Evolutionary conservation across 53 echinoderm and acorn worm species (phyloP).

Genomic region (Crossaster papposus): DNA sequence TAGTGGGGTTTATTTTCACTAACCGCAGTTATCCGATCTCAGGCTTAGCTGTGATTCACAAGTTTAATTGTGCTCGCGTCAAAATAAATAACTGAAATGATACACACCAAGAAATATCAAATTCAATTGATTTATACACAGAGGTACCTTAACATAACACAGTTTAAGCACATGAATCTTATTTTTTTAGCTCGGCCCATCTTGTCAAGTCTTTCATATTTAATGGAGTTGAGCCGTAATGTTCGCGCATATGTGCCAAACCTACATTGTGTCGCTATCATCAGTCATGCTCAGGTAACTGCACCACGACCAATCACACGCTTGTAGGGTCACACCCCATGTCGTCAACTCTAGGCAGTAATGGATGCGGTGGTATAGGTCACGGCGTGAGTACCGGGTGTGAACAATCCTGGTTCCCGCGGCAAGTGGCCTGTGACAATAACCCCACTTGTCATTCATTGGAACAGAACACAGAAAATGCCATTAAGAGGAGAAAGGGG

Average conservation of each 20-base stretch:
- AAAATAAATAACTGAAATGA: not conserved
- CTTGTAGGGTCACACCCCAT: conserved; percentile 24
- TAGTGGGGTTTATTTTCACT: not conserved
- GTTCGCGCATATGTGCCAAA: not conserved
- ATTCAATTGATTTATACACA: not conserved
- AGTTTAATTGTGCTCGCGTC: not conserved
- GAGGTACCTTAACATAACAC: not conserved
- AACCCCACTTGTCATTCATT: conserved; percentile 21
- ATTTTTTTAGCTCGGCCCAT: not conserved
- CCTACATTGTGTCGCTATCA: not conserved
- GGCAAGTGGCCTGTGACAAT: conserved; percentile 36
- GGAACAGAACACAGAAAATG: not conserved
- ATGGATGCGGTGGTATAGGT: conserved; percentile 13
- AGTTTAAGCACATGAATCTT: not conserved
- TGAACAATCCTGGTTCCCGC: conserved; percentile 15
- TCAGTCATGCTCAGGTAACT: not conserved
- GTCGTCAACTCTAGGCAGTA: conserved; percentile 1
- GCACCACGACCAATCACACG: not conserved
- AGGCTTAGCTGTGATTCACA: not conserved
- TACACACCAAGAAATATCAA: not conserved
- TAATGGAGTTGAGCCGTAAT: not conserved
- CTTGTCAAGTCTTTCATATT: not conserved
- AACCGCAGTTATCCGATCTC: not conserved
- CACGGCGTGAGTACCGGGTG: not conserved
- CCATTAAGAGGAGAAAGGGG: not conserved